Base-by-base conservation (phyloP, 2,113 vertebrate genomes). In the Amphiprion percula region DNA sequence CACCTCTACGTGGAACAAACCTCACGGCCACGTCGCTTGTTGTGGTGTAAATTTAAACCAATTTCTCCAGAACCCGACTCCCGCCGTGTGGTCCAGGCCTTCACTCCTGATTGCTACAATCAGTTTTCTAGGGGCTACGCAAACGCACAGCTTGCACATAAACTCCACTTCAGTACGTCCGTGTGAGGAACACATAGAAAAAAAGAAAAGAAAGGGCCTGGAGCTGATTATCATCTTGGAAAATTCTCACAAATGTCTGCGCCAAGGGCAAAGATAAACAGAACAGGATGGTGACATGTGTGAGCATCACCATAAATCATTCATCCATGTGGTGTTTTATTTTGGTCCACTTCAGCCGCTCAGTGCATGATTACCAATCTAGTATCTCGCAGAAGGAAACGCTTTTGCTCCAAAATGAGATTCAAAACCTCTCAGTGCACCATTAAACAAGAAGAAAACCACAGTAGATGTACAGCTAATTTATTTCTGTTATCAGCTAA, bases 51-150 rank as follows among this genome's bases (percentile, higher is more conserved):
- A 86, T 82, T 72, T 79, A 53, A 78, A 81, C 77, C 85, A 79
- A 73, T 83, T 79, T 74, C 77, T 74, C 23, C 53, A 58, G 60
- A 61, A 76, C 33, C 52, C 11, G 12, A 74, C 81, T 85, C 84
- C 83, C 44, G 77, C 62, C 19, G 12, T 58, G 80, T 10, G 3
- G 50, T 72, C 77, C 2, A 10, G 47, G 69, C 47, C 68, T 81
- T 54, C 68, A 78, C 77, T 75, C 79, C 64, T 83, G 90, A 91
- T 87, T 86, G 83, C 71, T 59, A 66, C 80, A 88, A 90, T 91
- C 88, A 75, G 30, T 44, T 68, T 59, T 70, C 50, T 49, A 5
- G 21, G 21, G 28, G 67, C 67, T 67, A 15, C 74, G 46, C 2
- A 19, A 62, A 69, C 74, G 9, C 85, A 84, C 74, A 86, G 79